Conservation (phyloP, 2,797 vertebrate genomes). For the Denticeps clupeoides region DNA sequence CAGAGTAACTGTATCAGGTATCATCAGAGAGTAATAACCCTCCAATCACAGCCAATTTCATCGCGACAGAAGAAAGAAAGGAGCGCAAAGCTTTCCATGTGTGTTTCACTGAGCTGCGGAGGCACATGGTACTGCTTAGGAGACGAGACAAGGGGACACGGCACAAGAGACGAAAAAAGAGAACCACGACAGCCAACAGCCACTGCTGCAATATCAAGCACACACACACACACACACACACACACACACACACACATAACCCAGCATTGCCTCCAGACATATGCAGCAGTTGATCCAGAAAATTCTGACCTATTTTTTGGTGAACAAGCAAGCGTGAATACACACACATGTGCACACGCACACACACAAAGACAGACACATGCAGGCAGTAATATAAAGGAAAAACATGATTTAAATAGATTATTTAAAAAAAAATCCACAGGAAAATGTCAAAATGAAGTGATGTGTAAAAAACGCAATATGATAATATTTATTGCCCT, state of each 20-base stretch:
- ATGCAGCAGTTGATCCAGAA: slow-evolving; percentile 11
- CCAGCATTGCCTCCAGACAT: slow-evolving; percentile 12
- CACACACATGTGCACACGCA: not conserved
- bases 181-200: slow-evolving; percentile 12
- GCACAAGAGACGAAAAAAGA: too few species aligned
- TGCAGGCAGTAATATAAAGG: not conserved
- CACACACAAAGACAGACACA: not conserved
- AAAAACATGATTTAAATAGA: not conserved
- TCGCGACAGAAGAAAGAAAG: slow-evolving; percentile 23
- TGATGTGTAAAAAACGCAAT: too few species aligned
- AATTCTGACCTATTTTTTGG: slow-evolving; percentile 41
- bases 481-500: too few species aligned
- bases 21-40: slow-evolving; percentile 37
- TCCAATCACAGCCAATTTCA: slow-evolving; percentile 31
- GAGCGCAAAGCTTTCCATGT: slow-evolving; percentile 23
- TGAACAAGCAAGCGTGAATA: slow-evolving; percentile 12
- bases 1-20: slow-evolving; percentile 32
- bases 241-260: slow-evolving; percentile 6
- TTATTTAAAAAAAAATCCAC: not conserved
- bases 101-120: slow-evolving; percentile 5
- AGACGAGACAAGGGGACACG: too few species aligned
- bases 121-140: slow-evolving; percentile 22
- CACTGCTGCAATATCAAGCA: slow-evolving; percentile 2
- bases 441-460: too few species aligned
- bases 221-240: slow-evolving; percentile 9